Percentiles rank a stretch among this genome's conserved stretches.
Conservation (phyloP, 2,888 invertebrate species). For the Agrochola lychnidis region DNA sequence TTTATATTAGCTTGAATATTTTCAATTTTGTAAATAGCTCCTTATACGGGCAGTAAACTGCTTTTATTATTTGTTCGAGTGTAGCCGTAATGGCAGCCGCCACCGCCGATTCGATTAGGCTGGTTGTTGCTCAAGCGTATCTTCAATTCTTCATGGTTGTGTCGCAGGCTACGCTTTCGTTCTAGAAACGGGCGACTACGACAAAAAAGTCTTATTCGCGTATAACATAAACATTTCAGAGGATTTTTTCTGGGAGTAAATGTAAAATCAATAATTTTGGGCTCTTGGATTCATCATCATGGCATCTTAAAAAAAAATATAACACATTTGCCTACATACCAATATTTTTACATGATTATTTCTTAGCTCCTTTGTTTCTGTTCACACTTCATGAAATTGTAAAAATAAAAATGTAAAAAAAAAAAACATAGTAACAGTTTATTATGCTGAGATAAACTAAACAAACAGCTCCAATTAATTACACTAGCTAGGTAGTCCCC, state of each 20-base stretch:
- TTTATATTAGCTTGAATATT: background rate
- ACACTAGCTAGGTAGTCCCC: background rate
- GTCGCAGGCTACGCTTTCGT: slow-evolving; percentile 15
- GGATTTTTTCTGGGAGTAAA: background rate
- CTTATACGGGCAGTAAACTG: rapidly evolving
- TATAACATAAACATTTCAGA: background rate
- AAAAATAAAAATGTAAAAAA: background rate
- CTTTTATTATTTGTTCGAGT: slow-evolving; percentile 6
- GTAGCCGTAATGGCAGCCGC: slow-evolving; percentile 38
- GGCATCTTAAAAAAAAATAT: background rate
- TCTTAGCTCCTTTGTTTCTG: background rate
- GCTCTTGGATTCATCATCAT: background rate
- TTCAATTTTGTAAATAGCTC: background rate
- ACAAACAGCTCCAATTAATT: background rate
- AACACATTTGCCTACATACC: too few relatives aligned
- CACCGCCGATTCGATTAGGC: slow-evolving; percentile 32
- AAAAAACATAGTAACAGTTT: background rate
- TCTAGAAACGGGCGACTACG: background rate
- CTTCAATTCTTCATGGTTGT: background rate
- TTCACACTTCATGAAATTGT: background rate
- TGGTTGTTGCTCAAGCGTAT: slow-evolving; percentile 27
- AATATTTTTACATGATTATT: background rate
- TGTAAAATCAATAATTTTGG: background rate
- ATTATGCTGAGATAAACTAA: background rate
- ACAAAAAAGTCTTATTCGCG: too few relatives aligned